Evolutionary conservation across 1,140 invertebrate species (phyloP).

Genomic region (Brachionus paranguensis): DNA sequence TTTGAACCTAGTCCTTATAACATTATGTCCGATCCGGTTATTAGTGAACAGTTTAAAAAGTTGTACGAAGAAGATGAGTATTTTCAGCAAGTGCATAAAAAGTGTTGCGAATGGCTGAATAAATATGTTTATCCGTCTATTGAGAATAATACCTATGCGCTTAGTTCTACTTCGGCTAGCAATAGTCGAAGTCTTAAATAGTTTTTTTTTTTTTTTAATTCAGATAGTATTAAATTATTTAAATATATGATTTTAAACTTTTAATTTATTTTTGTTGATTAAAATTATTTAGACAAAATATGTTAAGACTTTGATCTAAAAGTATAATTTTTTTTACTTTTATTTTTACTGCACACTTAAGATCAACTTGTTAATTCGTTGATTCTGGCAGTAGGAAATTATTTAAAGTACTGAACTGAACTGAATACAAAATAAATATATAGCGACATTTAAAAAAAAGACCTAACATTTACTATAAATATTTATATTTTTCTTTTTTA

Average conservation of each 20-base stretch:
- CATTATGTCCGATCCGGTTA: slow-evolving; percentile 40
- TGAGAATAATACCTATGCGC: not conserved
- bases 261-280: not conserved
- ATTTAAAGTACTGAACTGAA: no score
- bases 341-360: no score
- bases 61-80: slow-evolving; percentile 38
- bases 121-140: slow-evolving; percentile 32
- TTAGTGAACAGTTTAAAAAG: slow-evolving; percentile 38
- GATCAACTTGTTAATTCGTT: no score
- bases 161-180: not conserved
- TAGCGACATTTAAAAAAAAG: no score
- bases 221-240: not conserved
- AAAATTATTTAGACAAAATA: not conserved
- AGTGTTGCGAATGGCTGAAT: slow-evolving; percentile 25
- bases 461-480: no score
- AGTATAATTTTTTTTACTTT: no score
- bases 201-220: not conserved
- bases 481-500: no score
- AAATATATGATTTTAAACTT: not conserved
- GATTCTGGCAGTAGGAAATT: no score
- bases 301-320: no score
- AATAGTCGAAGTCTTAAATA: not conserved
- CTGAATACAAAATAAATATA: no score
- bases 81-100: slow-evolving; percentile 37
- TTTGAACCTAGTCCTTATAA: slow-evolving; percentile 40